Evolutionary conservation across 2,797 vertebrate genomes (phyloP).

Genomic region (Sebastiscus tertius): DNA sequence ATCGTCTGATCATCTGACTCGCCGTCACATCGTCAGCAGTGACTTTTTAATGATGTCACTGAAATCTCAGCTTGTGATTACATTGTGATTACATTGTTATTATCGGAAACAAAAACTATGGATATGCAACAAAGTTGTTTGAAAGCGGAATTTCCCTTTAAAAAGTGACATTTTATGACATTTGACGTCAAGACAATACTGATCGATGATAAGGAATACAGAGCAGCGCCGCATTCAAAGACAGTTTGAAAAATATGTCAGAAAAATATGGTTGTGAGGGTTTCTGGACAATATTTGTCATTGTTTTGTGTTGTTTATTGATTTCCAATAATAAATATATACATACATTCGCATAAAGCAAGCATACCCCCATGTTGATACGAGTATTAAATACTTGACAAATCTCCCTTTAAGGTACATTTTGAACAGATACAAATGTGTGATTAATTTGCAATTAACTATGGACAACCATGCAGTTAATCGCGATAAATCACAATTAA

Average conservation of each 20-base stretch:
- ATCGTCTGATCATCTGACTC: background rate
- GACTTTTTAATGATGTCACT: background rate
- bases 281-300: too few species aligned
- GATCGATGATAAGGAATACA: background rate
- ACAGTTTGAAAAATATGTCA: background rate
- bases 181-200: background rate
- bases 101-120: background rate
- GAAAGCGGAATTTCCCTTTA: background rate
- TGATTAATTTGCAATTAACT: too few species aligned
- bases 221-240: background rate
- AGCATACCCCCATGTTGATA: too few species aligned
- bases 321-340: too few species aligned
- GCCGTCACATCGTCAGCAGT: background rate
- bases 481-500: too few species aligned
- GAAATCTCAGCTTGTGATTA: background rate
- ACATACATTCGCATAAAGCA: too few species aligned
- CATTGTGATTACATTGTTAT: background rate
- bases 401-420: too few species aligned
- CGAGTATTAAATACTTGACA: too few species aligned
- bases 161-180: background rate
- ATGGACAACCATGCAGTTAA: too few species aligned
- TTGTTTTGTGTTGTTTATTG: too few species aligned
- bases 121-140: background rate
- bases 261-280: background rate
- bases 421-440: too few species aligned